Evolutionary conservation across 2,113 vertebrate species (phyloP).

Genomic region (Dicerorhinus sumatrensis): DNA sequence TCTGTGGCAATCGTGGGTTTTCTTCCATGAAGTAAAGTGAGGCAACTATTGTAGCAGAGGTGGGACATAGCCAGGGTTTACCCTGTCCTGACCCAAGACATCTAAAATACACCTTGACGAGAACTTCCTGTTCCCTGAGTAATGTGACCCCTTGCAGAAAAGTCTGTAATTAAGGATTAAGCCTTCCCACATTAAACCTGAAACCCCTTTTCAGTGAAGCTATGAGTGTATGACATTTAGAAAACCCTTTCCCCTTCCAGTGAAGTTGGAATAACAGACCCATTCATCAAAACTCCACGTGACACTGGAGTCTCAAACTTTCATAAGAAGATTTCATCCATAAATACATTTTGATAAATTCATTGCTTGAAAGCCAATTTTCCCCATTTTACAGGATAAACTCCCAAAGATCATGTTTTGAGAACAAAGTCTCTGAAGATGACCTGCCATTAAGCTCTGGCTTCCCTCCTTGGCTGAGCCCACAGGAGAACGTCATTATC

Average conservation of each 20-base stretch:
- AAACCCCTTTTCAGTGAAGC: not conserved
- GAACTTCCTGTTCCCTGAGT: not conserved
- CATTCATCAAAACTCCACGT: not conserved
- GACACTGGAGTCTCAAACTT: not conserved
- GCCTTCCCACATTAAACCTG: not conserved
- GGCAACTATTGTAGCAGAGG: not conserved
- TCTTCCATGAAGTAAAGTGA: not conserved
- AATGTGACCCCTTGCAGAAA: not conserved
- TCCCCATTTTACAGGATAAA: constrained; percentile 67
- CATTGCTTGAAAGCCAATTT: constrained; percentile 67
- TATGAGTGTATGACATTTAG: not conserved
- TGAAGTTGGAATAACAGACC: not conserved
- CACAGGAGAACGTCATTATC: constrained; percentile 45
- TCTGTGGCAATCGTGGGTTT: not conserved
- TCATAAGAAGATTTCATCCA: not conserved
- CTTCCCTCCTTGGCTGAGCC: not conserved
- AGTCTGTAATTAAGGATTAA: not conserved
- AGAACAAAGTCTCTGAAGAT: constrained; percentile 59
- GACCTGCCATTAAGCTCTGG: constrained; percentile 28
- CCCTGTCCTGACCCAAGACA: not conserved
- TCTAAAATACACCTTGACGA: not conserved
- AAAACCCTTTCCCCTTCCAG: not conserved
- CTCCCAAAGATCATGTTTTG: constrained; percentile 45
- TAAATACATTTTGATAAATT: not conserved
- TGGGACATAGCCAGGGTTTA: not conserved